phyloP scores from a whole-genome alignment of 2,797 vertebrate species.

The Bovichtus diacanthus region DNA sequence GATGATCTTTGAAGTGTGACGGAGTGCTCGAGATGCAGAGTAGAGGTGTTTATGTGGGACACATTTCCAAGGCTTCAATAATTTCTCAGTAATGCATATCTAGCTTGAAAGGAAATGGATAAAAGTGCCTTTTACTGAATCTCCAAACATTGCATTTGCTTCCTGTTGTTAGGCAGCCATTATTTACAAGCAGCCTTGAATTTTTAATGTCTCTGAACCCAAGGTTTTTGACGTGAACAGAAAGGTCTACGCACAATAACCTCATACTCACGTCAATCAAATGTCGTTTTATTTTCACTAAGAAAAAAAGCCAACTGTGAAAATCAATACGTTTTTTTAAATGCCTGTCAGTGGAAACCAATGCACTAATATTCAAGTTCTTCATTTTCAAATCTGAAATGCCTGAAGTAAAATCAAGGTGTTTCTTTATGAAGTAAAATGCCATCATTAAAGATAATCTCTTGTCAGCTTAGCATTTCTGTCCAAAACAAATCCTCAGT shows the following conservation, averaged over 20 bases:
- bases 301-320: background rate
- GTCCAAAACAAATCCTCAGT: constrained; percentile 4
- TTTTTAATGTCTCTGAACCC: background rate
- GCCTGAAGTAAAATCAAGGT: background rate
- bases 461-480: background rate
- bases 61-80: background rate
- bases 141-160: background rate
- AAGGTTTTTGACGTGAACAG: background rate
- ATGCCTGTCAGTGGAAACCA: no score
- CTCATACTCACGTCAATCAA: background rate
- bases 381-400: background rate
- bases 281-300: background rate
- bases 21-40: constrained; percentile 10
- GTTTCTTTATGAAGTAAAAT: background rate
- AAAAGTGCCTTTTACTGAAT: background rate
- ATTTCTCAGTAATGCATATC: constrained; percentile 14
- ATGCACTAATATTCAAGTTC: background rate
- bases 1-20: constrained; percentile 16
- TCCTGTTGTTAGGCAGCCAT: background rate
- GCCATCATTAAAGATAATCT: background rate
- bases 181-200: background rate
- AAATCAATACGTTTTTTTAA: no score
- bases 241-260: background rate
- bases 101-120: constrained; percentile 14
- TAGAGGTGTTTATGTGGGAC: constrained; percentile 33